Evolutionary conservation across 2,888 invertebrate genomes (phyloP).

Genomic region (Anticlea derivata): DNA sequence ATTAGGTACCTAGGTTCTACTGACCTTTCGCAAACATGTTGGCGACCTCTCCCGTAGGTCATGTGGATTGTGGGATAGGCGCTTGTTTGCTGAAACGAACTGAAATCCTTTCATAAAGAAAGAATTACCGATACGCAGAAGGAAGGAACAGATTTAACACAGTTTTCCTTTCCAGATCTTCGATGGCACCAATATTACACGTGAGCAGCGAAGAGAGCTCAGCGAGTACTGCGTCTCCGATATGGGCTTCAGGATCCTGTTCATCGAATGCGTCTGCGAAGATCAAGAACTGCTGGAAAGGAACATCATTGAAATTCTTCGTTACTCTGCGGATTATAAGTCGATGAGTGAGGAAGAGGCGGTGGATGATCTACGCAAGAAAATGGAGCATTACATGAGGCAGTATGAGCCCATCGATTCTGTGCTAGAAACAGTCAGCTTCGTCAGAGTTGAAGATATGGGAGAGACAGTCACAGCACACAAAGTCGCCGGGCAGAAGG

Average conservation of each 20-base stretch:
- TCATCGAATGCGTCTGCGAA: conserved; percentile 96
- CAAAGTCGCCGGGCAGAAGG: conserved; percentile 90
- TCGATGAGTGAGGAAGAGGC: conserved; percentile 91
- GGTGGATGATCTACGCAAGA: conserved; percentile 90
- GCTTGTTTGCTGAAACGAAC: no score
- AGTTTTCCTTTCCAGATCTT: conserved; percentile 87
- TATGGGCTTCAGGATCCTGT: conserved; percentile 93
- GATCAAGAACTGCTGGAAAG: conserved; percentile 83
- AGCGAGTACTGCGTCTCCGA: conserved; percentile 88
- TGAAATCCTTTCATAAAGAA: no score
- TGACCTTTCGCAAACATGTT: conserved; percentile 21
- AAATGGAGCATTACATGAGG: conserved; percentile 92
- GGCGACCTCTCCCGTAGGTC: conserved; percentile 4
- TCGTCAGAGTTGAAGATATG: conserved; percentile 78
- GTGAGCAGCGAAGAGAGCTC: conserved; percentile 90
- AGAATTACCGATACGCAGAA: no score
- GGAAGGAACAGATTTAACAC: not conserved
- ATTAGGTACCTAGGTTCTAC: not conserved
- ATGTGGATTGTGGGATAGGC: not conserved
- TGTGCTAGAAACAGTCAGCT: conserved; percentile 79
- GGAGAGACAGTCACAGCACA: conserved; percentile 88
- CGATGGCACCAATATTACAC: conserved; percentile 96
- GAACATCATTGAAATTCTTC: conserved; percentile 88
- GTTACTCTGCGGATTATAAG: conserved; percentile 94
- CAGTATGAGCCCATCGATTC: conserved; percentile 92